Conservation (phyloP, 2,113 vertebrate genomes). For the Lampris megalopsis region DNA sequence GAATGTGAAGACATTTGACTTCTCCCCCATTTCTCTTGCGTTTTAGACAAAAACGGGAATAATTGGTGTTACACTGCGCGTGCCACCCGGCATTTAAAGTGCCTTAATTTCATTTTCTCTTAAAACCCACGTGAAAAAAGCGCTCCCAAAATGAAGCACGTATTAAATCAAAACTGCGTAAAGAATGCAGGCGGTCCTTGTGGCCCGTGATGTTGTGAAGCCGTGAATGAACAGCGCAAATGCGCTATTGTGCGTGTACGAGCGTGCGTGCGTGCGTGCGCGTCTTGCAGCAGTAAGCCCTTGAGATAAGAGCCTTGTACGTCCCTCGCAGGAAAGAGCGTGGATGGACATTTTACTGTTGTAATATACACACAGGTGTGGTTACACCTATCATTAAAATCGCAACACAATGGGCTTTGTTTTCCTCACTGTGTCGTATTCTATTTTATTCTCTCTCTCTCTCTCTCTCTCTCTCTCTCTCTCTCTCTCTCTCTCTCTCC, state of each 20-base stretch:
- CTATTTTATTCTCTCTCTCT: not conserved
- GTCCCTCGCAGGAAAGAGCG: constrained; percentile 17
- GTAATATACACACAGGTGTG: not conserved
- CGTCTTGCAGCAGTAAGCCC: not conserved
- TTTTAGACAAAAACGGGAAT: not conserved
- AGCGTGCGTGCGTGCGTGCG: not conserved
- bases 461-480: not conserved
- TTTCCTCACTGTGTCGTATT: not conserved
- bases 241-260: constrained; percentile 23
- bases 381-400: not conserved
- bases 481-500: not conserved
- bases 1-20: constrained; percentile 6
- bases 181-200: constrained; percentile 7
- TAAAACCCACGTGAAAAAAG: not conserved
- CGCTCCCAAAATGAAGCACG: not conserved
- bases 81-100: constrained; percentile 19
- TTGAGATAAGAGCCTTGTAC: constrained; percentile 25
- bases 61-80: not conserved
- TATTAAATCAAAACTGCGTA: not conserved
- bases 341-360: constrained; percentile 30
- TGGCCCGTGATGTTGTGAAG: constrained; percentile 4
- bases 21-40: not conserved
- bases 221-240: not conserved
- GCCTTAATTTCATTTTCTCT: constrained; percentile 35
- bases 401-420: not conserved